phyloP scores from a whole-genome alignment of 2,888 invertebrate species.

The Nomada flava region DNA sequence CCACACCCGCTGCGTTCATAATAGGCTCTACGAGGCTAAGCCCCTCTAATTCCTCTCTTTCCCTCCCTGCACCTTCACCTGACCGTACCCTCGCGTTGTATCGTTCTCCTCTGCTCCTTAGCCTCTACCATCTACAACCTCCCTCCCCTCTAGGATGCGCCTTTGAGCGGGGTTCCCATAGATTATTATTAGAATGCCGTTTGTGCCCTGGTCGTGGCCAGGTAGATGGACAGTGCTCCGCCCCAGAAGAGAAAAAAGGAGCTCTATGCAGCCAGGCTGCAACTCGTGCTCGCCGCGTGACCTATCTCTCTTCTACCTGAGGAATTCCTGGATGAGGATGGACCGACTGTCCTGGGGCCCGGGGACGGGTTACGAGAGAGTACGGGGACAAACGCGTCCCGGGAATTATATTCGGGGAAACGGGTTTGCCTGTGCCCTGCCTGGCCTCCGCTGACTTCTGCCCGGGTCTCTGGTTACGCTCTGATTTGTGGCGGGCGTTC shows the following conservation, averaged over 20 bases:
- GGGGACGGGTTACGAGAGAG: slow-evolving; percentile 38
- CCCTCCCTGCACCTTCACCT: slow-evolving; percentile 55
- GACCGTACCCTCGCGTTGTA: slow-evolving; percentile 26
- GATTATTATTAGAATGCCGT: slow-evolving; percentile 83
- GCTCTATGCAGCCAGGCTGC: slow-evolving; percentile 65
- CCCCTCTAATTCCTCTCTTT: slow-evolving; percentile 78
- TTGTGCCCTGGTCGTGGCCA: slow-evolving; percentile 75
- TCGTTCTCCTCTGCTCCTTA: slow-evolving; percentile 33
- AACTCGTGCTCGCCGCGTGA: slow-evolving; percentile 61
- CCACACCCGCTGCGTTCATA: slow-evolving; percentile 80
- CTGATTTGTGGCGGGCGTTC: slow-evolving; percentile 40
- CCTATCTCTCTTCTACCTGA: slow-evolving; percentile 65
- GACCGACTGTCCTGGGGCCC: slow-evolving; percentile 33
- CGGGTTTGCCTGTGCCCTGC: slow-evolving; percentile 46
- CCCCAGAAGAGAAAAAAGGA: slow-evolving; percentile 66
- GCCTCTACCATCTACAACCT: slow-evolving; percentile 17
- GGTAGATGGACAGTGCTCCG: slow-evolving; percentile 82
- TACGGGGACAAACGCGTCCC: slow-evolving; percentile 24
- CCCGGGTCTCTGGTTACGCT: slow-evolving; percentile 40
- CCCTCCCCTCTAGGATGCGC: slow-evolving; percentile 58
- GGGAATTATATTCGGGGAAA: slow-evolving; percentile 66
- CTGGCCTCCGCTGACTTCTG: background rate
- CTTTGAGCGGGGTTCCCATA: slow-evolving; percentile 79
- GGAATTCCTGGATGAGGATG: slow-evolving; percentile 67
- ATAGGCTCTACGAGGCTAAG: slow-evolving; percentile 79